Conservation (phyloP, 2,888 invertebrate genomes). For the Tipula unca region DNA sequence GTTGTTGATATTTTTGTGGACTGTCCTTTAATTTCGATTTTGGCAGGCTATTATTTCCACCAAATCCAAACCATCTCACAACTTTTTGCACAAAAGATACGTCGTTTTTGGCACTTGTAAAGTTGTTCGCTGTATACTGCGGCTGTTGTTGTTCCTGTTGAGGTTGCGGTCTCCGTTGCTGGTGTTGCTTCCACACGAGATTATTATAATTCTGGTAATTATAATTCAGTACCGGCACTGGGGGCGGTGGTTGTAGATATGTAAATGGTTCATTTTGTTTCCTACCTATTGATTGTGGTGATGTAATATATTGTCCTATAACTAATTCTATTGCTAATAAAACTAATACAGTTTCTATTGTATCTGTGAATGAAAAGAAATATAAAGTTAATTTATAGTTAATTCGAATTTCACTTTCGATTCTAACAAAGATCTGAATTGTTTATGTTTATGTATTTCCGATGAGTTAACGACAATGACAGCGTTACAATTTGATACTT, state of each 20-base stretch:
- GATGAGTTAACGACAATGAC: not conserved
- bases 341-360: not conserved
- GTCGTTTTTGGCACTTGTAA: constrained; percentile 23
- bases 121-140: constrained; percentile 17
- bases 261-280: constrained; percentile 23
- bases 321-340: not conserved
- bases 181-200: not conserved
- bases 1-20: not conserved
- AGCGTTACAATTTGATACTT: not conserved
- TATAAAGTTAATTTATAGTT: not conserved
- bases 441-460: not conserved
- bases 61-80: constrained; percentile 40
- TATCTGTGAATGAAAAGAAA: not conserved
- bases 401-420: not conserved
- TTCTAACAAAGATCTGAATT: not conserved
- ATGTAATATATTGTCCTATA: not conserved
- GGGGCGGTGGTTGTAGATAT: constrained; percentile 23
- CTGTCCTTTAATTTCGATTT: not conserved
- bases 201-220: constrained; percentile 18
- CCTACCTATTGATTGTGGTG: not conserved
- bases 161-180: not conserved
- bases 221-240: constrained; percentile 20
- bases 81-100: constrained; percentile 39
- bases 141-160: constrained; percentile 26
- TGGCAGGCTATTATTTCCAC: constrained; percentile 24